A percentile compares a stretch with the other conserved stretches of the same genome.
Evolutionary conservation across 1,140 invertebrate species (phyloP).

Genomic region (Papilio machaon): DNA sequence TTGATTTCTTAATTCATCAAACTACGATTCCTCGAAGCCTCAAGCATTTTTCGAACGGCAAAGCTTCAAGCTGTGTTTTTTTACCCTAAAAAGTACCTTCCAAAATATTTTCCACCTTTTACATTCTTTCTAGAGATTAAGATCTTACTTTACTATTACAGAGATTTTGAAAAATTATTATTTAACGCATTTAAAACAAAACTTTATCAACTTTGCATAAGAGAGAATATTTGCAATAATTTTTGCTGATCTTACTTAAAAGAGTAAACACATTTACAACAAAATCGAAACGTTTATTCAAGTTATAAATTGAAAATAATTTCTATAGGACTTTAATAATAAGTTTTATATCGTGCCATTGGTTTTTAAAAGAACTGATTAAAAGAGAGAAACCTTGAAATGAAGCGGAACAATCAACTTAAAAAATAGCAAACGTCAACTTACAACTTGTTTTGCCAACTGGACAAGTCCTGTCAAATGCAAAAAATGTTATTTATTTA

Average conservation of each 20-base stretch:
- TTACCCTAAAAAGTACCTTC: not conserved
- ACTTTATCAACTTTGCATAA: too few species aligned
- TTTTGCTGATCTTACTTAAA: not conserved
- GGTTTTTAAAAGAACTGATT: slow-evolving; percentile 6
- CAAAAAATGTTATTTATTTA: slow-evolving; percentile 78
- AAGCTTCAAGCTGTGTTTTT: not conserved
- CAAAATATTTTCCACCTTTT: too few species aligned
- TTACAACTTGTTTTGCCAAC: slow-evolving; percentile 80
- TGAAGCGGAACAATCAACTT: slow-evolving; percentile 29
- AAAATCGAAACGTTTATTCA: not conserved
- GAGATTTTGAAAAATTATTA: too few species aligned
- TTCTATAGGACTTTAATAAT: not conserved
- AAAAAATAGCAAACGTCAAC: slow-evolving; percentile 46
- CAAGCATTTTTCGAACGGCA: too few species aligned
- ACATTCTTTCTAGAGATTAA: too few species aligned
- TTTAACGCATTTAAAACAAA: too few species aligned
- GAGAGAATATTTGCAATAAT: not conserved
- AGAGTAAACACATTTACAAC: not conserved
- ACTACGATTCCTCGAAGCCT: too few species aligned
- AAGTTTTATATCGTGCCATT: not conserved
- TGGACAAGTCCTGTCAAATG: slow-evolving; percentile 77
- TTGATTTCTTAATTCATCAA: not conserved
- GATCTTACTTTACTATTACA: too few species aligned
- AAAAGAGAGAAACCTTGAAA: slow-evolving; percentile 29
- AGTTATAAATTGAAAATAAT: too few species aligned